Conservation (phyloP, 2,797 vertebrate species). For the Pteropus rufus region DNA sequence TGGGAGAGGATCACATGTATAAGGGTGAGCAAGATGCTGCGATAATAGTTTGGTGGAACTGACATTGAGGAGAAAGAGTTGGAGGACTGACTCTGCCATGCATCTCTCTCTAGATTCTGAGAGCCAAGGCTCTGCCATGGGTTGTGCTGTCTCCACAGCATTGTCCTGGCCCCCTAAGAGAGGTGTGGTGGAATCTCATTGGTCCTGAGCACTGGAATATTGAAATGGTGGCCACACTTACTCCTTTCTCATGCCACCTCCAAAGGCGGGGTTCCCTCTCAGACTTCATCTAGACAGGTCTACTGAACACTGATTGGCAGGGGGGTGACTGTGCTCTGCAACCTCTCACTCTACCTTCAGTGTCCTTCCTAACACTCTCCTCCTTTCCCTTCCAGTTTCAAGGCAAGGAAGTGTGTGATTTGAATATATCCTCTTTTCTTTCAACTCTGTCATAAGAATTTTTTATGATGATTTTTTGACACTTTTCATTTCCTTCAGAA, state of each 20-base stretch:
- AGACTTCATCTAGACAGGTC: not conserved
- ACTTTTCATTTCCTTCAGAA: constrained; percentile 56
- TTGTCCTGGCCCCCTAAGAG: not conserved
- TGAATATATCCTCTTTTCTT: constrained; percentile 5
- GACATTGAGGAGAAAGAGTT: not conserved
- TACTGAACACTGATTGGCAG: accelerated
- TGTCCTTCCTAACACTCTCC: not conserved
- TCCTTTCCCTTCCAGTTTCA: not conserved
- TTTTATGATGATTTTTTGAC: constrained; percentile 60
- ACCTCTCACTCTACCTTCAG: not conserved
- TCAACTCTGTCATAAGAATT: constrained; percentile 56
- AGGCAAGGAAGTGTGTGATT: not conserved
- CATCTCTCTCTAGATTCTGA: not conserved
- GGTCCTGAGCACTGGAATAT: not conserved
- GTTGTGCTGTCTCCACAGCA: not conserved
- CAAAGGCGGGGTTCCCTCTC: accelerated
- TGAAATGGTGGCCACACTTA: not conserved
- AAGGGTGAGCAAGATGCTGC: not conserved
- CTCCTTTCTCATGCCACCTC: not conserved
- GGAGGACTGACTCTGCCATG: not conserved
- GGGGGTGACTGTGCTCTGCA: not conserved
- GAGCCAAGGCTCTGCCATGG: not conserved
- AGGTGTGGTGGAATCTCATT: not conserved
- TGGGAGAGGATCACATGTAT: not conserved
- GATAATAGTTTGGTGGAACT: not conserved